phyloP scores from a whole-genome alignment of 2,888 invertebrate genomes.

The Graphium colonna region DNA sequence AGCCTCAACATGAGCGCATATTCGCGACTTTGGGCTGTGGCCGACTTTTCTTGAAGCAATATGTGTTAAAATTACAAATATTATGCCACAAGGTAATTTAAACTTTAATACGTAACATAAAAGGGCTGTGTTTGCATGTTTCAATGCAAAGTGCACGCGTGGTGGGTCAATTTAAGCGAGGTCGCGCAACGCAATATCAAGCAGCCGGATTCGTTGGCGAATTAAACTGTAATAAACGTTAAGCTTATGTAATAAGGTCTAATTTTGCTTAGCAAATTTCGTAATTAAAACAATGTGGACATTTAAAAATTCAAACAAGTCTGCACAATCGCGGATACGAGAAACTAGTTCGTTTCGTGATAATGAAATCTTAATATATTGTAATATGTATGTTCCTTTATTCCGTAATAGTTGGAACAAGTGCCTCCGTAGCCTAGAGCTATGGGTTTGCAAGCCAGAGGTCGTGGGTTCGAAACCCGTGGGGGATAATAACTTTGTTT shows the following conservation, averaged over 20 bases:
- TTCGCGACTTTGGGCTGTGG: conserved; percentile 48
- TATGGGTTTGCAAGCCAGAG: background rate
- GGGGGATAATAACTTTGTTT: background rate
- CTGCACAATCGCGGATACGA: conserved; percentile 6
- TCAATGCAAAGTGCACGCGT: conserved; percentile 50
- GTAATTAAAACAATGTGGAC: conserved; percentile 12
- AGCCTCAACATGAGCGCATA: conserved; percentile 58
- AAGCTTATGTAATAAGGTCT: background rate
- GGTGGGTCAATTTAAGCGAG: conserved; percentile 59
- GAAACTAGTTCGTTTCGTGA: conserved; percentile 13
- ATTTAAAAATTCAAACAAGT: conserved; percentile 6
- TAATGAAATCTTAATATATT: conserved; percentile 8
- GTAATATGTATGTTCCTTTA: conserved; percentile 4
- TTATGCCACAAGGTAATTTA: conserved; percentile 32
- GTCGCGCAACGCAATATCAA: conserved; percentile 68
- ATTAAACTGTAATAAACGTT: conserved; percentile 32
- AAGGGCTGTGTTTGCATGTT: conserved; percentile 35
- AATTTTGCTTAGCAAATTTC: conserved; percentile 1
- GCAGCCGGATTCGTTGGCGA: conserved; percentile 59
- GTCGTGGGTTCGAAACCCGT: no score
- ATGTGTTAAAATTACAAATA: conserved; percentile 19
- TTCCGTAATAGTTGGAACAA: conserved; percentile 15
- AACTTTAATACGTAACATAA: conserved; percentile 32
- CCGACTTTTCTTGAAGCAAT: conserved; percentile 45
- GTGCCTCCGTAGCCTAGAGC: background rate